Evolutionary conservation across 1,140 invertebrate genomes (phyloP), one percentile per base, ranked within the genome.

Genomic region (Tribolium madens): DNA sequence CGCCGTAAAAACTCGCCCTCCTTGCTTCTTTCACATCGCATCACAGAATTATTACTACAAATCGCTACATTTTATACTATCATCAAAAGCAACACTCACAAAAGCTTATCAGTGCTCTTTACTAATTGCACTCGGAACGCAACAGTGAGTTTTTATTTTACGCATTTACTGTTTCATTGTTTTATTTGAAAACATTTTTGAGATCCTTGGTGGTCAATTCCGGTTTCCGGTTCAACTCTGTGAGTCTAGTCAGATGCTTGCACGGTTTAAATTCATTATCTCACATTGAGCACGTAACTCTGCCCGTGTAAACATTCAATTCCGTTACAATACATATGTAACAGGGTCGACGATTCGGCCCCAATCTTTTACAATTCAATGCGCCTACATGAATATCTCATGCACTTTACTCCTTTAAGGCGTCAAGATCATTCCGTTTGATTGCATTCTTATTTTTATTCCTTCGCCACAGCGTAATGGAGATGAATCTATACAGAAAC

Each of bases 301-400:
- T 71, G 36, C 71, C 71, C 76, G 64, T 78, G 72, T 78, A 78
- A 79, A 79, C 78, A 79, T 77, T 70, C 75, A 77, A 77, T 77
- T 79, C 72, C 52, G 33, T 42, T 36, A 76, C 73, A 77, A 79
- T 79, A 79, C 76, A 77, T 79, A 79, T 79, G 78, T 79, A 79
- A 77, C 52, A 79, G 76, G 76, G 26, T 53, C 68, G 72, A 53
- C 75, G 52, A 74, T 76, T 79, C 75, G 47, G 57, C 70, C 73
- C 71, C 53, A 75, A 77, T 79, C 75, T 71, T 77, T 79, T 79
- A 79, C 78, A 79, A 79, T 79, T 79, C 78, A 79, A 79, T 77
- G 60, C 75, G 36, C 36, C 64, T 33, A 71, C 78, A 79, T 75
- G 76, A 79, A 79, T 75, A 75, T 75, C 78, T 36, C 71, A 79